These are phyloP conservation scores for Shinisaurus crocodilurus DNA, from an alignment of 2,113 vertebrate genomes.

Conservation along the genomic window DNA sequence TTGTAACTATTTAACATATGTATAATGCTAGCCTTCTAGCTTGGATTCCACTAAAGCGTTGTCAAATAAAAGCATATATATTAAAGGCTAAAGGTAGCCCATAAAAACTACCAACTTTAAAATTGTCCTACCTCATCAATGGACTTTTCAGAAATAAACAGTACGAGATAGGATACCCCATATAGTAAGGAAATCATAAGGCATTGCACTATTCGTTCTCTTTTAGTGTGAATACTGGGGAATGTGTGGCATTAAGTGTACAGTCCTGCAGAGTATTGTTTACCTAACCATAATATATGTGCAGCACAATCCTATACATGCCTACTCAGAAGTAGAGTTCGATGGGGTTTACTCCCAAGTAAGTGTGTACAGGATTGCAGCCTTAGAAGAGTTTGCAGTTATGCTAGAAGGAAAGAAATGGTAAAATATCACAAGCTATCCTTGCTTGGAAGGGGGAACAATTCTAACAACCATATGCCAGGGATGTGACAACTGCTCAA, in stretches of 20 bases:
- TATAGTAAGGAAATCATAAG: neutral
- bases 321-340: neutral
- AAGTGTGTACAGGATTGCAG: neutral
- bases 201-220: neutral
- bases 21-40: neutral
- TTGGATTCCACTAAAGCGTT: neutral
- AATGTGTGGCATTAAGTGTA: neutral
- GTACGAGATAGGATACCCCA: neutral
- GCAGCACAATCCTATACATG: neutral
- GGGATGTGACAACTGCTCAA: neutral
- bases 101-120: neutral
- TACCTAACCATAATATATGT: neutral
- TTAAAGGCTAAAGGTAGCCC: neutral
- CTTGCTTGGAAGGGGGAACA: neutral
- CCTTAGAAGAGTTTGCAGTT: neutral
- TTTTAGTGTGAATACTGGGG: neutral
- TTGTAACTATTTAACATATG: slow-evolving; percentile 24
- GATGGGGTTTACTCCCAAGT: neutral
- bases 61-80: neutral
- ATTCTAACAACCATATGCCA: neutral
- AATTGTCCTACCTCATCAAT: neutral
- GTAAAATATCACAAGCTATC: neutral
- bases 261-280: neutral
- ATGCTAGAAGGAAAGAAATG: neutral
- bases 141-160: neutral